These are phyloP conservation scores for Rhagium mordax DNA, from an alignment of 2,888 invertebrate genomes.

Conservation along the genomic window DNA sequence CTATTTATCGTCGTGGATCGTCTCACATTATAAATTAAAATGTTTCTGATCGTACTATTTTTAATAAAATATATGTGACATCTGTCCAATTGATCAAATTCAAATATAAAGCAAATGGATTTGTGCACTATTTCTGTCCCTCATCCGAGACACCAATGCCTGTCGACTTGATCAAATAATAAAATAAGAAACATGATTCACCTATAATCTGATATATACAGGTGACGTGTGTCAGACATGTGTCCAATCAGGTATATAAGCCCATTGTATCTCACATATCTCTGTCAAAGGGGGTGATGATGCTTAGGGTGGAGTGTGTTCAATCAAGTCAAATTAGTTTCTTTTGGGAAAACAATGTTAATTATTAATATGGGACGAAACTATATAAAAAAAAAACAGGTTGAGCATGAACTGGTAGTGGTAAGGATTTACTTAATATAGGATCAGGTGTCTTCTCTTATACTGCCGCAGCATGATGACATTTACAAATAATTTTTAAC, in stretches of 20 bases:
- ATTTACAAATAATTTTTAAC: too few relatives aligned
- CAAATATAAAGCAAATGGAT: neutral
- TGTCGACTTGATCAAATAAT: constrained; percentile 28
- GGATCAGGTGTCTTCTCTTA: too few relatives aligned
- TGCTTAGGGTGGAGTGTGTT: constrained; percentile 33
- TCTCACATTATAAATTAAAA: too few relatives aligned
- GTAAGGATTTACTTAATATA: neutral
- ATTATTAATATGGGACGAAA: constrained; percentile 29
- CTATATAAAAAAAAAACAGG: neutral
- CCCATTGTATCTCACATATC: constrained; percentile 47
- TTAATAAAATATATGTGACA: too few relatives aligned
- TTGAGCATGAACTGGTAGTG: neutral
- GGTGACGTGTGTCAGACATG: constrained; percentile 60
- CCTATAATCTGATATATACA: constrained; percentile 60
- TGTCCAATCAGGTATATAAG: constrained; percentile 56
- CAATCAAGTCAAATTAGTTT: constrained; percentile 44
- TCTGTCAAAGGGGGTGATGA: constrained; percentile 39
- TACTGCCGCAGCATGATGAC: too few relatives aligned
- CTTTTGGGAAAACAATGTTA: constrained; percentile 35
- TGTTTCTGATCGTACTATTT: too few relatives aligned
- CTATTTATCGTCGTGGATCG: too few relatives aligned
- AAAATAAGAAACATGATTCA: constrained; percentile 57
- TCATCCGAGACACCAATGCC: constrained; percentile 8
- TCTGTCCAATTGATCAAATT: too few relatives aligned
- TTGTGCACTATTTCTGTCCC: neutral